These are phyloP conservation scores for Erpetoichthys calabaricus DNA, from an alignment of 2,797 vertebrate species.

Conservation along the genomic window DNA sequence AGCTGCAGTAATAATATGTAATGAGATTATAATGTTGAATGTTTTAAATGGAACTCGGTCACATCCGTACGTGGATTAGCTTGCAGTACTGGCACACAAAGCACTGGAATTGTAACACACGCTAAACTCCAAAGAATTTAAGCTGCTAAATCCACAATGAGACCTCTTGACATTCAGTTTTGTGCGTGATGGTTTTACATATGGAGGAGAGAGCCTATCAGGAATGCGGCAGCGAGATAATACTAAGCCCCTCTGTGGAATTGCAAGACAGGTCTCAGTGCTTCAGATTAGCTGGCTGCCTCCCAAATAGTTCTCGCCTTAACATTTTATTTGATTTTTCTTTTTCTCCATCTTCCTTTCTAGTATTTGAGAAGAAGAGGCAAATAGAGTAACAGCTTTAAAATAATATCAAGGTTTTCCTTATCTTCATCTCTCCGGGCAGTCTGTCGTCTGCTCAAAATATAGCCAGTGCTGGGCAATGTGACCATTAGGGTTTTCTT, in stretches of 20 bases:
- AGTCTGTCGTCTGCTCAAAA: too few species aligned
- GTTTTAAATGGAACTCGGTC: slow-evolving; percentile 3
- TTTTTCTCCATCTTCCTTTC: background rate
- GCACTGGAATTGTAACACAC: slow-evolving; percentile 5
- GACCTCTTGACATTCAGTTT: slow-evolving; percentile 10
- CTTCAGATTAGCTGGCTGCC: slow-evolving; percentile 7
- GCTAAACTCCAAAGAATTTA: slow-evolving; percentile 6
- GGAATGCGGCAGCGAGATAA: slow-evolving; percentile 8
- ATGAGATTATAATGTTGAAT: slow-evolving; percentile 11
- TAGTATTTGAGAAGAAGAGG: too few species aligned
- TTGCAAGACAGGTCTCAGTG: slow-evolving; percentile 6
- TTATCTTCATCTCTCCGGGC: too few species aligned
- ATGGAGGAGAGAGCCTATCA: slow-evolving; percentile 6
- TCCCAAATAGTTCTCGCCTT: slow-evolving; percentile 6
- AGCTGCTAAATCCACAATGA: slow-evolving; percentile 9
- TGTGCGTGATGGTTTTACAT: slow-evolving; percentile 10
- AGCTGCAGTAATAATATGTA: slow-evolving; percentile 8
- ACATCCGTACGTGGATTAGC: slow-evolving; percentile 10
- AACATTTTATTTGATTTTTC: slow-evolving; percentile 1
- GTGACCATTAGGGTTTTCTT: too few species aligned
- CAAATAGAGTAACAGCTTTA: too few species aligned
- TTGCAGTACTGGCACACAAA: slow-evolving; percentile 3
- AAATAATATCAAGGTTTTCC: too few species aligned
- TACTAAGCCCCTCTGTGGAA: slow-evolving; percentile 9
- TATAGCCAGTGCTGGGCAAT: too few species aligned